Evolutionary conservation across 2,113 vertebrate species (phyloP).

Genomic region (Lepisosteus oculatus): DNA sequence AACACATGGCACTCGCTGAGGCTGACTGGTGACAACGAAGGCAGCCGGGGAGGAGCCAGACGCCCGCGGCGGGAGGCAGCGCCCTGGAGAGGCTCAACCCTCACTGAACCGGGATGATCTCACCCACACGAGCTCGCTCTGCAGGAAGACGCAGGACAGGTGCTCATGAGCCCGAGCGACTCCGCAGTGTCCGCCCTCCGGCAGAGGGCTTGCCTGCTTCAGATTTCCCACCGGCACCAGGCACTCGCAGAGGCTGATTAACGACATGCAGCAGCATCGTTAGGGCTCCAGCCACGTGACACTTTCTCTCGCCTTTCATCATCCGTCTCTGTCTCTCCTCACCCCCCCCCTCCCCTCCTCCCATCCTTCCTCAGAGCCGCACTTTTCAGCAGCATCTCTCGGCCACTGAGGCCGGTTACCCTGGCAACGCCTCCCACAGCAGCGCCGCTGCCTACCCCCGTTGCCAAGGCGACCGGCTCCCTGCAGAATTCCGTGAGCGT

Average conservation of each 20-base stretch:
- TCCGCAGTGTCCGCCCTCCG: too few species aligned
- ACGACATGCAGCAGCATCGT: slow-evolving; percentile 8
- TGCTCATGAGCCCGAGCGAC: too few species aligned
- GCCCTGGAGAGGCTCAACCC: too few species aligned
- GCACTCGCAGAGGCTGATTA: slow-evolving; percentile 24
- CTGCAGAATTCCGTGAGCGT: slow-evolving; percentile 63
- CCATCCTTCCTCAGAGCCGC: slow-evolving; percentile 23
- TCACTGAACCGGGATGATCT: too few species aligned
- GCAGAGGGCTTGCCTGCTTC: not conserved
- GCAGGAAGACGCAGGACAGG: too few species aligned
- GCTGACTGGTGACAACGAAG: too few species aligned
- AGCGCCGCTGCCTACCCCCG: slow-evolving; percentile 67
- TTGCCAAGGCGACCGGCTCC: slow-evolving; percentile 75
- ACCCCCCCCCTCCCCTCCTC: slow-evolving; percentile 2
- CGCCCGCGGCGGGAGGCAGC: too few species aligned
- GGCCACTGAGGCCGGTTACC: slow-evolving; percentile 66
- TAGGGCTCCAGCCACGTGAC: slow-evolving; percentile 12
- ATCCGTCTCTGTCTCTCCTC: slow-evolving; percentile 25
- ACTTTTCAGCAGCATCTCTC: slow-evolving; percentile 63
- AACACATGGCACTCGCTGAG: too few species aligned
- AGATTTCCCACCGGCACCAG: slow-evolving; percentile 14
- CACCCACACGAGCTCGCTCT: too few species aligned
- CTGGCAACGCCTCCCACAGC: slow-evolving; percentile 71
- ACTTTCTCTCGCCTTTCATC: slow-evolving; percentile 28
- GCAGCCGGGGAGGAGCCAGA: too few species aligned